Evolutionary conservation across 2,113 vertebrate species (phyloP).

Genomic region (Coturnix japonica): DNA sequence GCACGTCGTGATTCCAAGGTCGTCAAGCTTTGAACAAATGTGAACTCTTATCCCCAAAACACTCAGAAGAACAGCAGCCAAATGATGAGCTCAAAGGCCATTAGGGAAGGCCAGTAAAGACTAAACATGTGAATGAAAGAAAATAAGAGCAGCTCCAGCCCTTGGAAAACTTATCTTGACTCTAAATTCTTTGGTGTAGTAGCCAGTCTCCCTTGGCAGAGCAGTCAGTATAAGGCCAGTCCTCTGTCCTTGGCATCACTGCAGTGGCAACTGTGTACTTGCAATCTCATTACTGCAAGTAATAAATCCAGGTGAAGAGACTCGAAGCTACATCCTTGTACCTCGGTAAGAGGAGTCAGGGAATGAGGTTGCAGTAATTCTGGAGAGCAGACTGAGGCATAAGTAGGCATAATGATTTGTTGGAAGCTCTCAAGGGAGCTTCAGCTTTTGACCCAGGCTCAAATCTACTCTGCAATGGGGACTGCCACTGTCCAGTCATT

Average conservation of each 20-base stretch:
- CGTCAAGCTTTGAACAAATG: rapidly evolving
- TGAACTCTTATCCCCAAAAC: not conserved
- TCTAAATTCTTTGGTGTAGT: slow-evolving; percentile 38
- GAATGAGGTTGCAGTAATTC: not conserved
- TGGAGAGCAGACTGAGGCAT: not conserved
- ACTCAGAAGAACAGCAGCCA: not conserved
- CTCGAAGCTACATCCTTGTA: not conserved
- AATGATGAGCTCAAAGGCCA: not conserved
- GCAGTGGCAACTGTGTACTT: not conserved
- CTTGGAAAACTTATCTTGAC: not conserved
- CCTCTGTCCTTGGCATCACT: not conserved
- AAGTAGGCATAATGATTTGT: not conserved
- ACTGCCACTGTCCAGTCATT: not conserved
- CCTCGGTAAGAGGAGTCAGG: not conserved
- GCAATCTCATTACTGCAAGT: not conserved
- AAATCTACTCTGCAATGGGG: not conserved
- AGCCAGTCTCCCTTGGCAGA: rapidly evolving
- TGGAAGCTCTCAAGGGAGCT: not conserved
- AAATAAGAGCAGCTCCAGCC: not conserved
- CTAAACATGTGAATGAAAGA: not conserved
- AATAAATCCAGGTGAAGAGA: not conserved
- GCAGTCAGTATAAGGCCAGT: not conserved
- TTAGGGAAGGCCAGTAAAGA: not conserved
- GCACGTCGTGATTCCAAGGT: not conserved
- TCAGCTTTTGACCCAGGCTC: not conserved